A percentile compares a stretch with the other conserved stretches of the same genome.
These are phyloP conservation scores for Campoplex nolae DNA, from an alignment of 2,888 invertebrate genomes.

Conservation along the genomic window DNA sequence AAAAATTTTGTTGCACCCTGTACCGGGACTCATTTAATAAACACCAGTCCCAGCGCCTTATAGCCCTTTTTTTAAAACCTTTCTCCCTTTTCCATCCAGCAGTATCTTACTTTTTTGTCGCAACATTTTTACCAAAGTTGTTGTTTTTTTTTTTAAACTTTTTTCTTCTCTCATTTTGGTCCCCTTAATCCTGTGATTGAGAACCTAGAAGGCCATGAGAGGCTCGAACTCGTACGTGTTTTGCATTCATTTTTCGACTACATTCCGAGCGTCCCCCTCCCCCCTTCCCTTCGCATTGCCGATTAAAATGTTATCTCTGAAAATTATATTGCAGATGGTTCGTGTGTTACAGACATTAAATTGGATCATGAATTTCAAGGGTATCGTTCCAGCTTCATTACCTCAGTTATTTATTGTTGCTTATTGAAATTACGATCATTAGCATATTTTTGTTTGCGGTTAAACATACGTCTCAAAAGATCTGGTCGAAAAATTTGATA, in stretches of 20 bases:
- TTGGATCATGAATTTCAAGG: constrained; percentile 13
- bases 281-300: neutral
- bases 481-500: neutral
- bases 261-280: constrained; percentile 16
- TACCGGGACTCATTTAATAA: constrained; percentile 48
- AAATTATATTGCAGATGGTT: constrained; percentile 23
- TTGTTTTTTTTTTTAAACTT: neutral
- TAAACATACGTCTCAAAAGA: neutral
- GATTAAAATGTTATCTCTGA: constrained; percentile 44
- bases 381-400: neutral
- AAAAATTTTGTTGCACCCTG: constrained; percentile 70
- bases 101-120: constrained; percentile 21
- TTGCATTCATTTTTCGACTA: constrained; percentile 41
- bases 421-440: neutral
- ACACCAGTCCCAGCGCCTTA: constrained; percentile 36
- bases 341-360: constrained; percentile 28
- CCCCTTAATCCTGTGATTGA: constrained; percentile 41
- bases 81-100: neutral
- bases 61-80: constrained; percentile 49
- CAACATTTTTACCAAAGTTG: constrained; percentile 29
- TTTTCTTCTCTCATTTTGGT: constrained; percentile 4
- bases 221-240: constrained; percentile 38
- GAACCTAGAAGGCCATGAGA: constrained; percentile 4
- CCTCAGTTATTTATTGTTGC: constrained; percentile 7
- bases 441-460: neutral